These are phyloP conservation scores for Coracopsis vasa DNA, from an alignment of 2,113 vertebrate species.

Conservation along the genomic window DNA sequence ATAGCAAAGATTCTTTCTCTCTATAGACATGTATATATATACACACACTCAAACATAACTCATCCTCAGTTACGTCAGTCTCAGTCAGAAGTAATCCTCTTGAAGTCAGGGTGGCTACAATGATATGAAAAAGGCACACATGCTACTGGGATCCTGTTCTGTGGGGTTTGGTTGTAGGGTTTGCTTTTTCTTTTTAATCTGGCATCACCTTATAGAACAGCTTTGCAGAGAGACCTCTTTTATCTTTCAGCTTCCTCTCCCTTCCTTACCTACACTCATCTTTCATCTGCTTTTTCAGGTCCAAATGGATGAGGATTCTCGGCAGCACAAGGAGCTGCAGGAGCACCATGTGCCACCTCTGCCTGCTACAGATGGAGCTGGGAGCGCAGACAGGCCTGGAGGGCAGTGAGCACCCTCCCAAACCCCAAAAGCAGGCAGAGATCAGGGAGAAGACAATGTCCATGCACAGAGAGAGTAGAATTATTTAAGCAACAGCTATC, in stretches of 20 bases:
- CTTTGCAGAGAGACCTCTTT: neutral
- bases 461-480: neutral
- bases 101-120: neutral
- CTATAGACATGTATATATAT: neutral
- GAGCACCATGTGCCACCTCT: conserved; percentile 55
- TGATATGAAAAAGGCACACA: neutral
- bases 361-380: conserved; percentile 63
- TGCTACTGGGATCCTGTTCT: neutral
- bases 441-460: conserved; percentile 53
- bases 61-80: neutral
- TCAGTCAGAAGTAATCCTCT: neutral
- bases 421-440: conserved; percentile 71
- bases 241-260: neutral
- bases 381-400: conserved; percentile 67
- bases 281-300: conserved; percentile 21
- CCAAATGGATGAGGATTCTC: conserved; percentile 73
- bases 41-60: neutral
- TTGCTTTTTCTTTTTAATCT: neutral
- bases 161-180: neutral
- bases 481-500: neutral
- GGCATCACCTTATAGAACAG: neutral
- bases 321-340: conserved; percentile 70
- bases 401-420: conserved; percentile 65
- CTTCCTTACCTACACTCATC: neutral
- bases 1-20: neutral